Conservation (phyloP, 2,888 invertebrate genomes). For the Pardosa pseudoannulata region DNA sequence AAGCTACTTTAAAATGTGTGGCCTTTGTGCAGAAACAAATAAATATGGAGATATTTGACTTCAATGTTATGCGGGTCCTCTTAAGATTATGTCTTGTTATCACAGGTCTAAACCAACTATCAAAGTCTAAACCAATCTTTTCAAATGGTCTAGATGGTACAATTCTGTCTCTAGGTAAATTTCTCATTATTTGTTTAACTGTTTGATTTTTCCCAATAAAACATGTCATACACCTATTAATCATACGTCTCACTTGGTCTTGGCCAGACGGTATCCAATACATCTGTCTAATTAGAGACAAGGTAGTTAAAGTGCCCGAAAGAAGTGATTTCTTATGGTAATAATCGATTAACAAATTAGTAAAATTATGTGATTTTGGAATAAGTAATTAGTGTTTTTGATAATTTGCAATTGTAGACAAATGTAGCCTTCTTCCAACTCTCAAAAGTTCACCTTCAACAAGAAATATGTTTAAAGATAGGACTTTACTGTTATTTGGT, state of each 20-base stretch:
- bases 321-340: slow-evolving; percentile 74
- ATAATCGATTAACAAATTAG: background rate
- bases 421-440: slow-evolving; percentile 12
- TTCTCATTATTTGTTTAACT: slow-evolving; percentile 75
- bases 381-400: background rate
- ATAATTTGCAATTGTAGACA: background rate
- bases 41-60: slow-evolving; percentile 76
- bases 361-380: background rate
- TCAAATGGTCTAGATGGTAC: slow-evolving; percentile 75
- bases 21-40: slow-evolving; percentile 76
- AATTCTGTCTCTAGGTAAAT: slow-evolving; percentile 76
- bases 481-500: background rate
- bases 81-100: slow-evolving; percentile 73
- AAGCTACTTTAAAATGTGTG: slow-evolving; percentile 65
- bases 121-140: slow-evolving; percentile 76
- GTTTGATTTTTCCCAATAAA: slow-evolving; percentile 72
- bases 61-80: slow-evolving; percentile 74
- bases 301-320: slow-evolving; percentile 73
- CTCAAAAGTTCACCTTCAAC: slow-evolving; percentile 8
- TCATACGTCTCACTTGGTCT: slow-evolving; percentile 72
- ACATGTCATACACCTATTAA: slow-evolving; percentile 76
- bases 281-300: slow-evolving; percentile 68
- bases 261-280: slow-evolving; percentile 76
- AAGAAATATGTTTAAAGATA: background rate
- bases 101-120: slow-evolving; percentile 76